Conservation (phyloP, 2,888 invertebrate genomes). For the Rhagophthalmus giganteus region DNA sequence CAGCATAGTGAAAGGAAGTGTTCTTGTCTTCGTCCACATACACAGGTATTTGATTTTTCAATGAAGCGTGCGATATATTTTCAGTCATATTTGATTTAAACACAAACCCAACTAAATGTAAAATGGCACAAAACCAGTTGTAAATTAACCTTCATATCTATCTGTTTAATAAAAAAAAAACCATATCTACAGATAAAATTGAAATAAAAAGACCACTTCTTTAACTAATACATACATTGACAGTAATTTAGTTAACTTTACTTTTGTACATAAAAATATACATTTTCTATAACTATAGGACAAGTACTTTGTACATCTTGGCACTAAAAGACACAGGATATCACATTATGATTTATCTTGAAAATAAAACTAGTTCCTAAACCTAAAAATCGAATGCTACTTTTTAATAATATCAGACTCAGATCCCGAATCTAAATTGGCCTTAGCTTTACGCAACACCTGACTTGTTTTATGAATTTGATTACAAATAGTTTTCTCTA, state of each 20-base stretch:
- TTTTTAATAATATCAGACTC: constrained; percentile 46
- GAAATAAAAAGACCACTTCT: too few species aligned
- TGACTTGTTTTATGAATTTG: constrained; percentile 80
- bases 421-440: constrained; percentile 66
- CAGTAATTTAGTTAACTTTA: background rate
- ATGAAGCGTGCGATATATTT: too few species aligned
- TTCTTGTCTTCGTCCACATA: constrained; percentile 48
- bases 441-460: constrained; percentile 73
- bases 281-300: background rate
- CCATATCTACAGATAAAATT: too few species aligned
- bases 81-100: background rate
- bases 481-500: constrained; percentile 81
- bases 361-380: background rate
- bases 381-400: constrained; percentile 9
- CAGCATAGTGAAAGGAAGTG: constrained; percentile 46
- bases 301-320: constrained; percentile 39
- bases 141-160: background rate
- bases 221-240: constrained; percentile 1
- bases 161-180: too few species aligned
- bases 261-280: constrained; percentile 1
- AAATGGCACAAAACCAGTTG: too few species aligned
- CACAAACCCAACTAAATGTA: background rate
- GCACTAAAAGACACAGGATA: constrained; percentile 45
- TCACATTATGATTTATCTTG: constrained; percentile 38
- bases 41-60: constrained; percentile 1